phyloP scores from a whole-genome alignment of 2,797 vertebrate species.

The Otolemur crassicaudatus region DNA sequence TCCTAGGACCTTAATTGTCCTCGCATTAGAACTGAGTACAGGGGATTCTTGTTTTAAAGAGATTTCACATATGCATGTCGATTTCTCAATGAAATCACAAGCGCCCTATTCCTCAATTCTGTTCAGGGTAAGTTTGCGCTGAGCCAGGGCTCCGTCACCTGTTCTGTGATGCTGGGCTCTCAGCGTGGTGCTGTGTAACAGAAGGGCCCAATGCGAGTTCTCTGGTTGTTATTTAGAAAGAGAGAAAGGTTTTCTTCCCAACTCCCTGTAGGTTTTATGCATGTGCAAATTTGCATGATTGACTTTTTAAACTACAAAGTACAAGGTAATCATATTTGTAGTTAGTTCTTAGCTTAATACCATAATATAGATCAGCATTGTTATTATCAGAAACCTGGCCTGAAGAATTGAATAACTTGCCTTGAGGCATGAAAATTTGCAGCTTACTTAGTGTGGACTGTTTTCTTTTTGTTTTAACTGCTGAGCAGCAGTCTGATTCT shows the following conservation, averaged over 20 bases:
- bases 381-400: conserved; percentile 48
- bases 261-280: neutral
- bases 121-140: neutral
- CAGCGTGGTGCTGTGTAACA: neutral
- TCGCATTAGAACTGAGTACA: no score
- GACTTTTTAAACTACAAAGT: conserved; percentile 53
- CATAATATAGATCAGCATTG: neutral
- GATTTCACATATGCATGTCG: neutral
- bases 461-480: neutral
- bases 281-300: conserved; percentile 47
- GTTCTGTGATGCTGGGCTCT: neutral
- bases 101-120: neutral
- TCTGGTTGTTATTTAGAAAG: conserved; percentile 38
- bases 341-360: conserved; percentile 40
- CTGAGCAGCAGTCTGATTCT: neutral
- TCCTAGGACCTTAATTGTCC: no score
- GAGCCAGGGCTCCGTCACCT: neutral
- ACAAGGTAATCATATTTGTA: conserved; percentile 49
- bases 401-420: conserved; percentile 31
- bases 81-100: conserved; percentile 15
- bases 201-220: neutral
- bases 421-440: conserved; percentile 5
- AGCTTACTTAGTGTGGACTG: neutral
- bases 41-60: neutral
- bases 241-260: neutral